Conservation (phyloP, 2,113 vertebrate genomes). For the Paradoxurus hermaphroditus region DNA sequence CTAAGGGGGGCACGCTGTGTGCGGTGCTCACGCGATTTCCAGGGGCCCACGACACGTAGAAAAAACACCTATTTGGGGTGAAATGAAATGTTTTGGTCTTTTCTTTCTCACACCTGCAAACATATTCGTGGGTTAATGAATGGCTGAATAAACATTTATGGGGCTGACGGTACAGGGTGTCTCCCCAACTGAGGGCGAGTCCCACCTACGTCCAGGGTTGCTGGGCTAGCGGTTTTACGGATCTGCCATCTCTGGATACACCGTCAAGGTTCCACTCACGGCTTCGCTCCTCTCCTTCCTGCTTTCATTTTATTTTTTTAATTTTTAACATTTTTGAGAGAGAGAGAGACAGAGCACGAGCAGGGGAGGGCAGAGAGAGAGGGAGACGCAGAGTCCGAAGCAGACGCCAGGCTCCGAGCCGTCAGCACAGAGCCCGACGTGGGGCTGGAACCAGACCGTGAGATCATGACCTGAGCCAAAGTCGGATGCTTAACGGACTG, state of each 20-base stretch:
- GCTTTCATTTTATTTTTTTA: too few species aligned
- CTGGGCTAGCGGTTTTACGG: fast-evolving
- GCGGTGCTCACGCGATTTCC: fast-evolving
- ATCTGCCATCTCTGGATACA: fast-evolving
- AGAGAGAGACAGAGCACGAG: too few species aligned
- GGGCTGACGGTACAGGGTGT: neutral
- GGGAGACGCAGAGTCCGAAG: too few species aligned
- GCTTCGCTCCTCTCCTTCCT: fast-evolving
- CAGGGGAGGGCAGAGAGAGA: too few species aligned
- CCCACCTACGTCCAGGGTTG: fast-evolving
- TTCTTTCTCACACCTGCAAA: neutral
- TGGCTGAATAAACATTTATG: too few species aligned
- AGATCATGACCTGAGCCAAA: too few species aligned
- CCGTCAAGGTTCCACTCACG: fast-evolving
- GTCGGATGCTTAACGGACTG: too few species aligned
- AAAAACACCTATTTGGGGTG: neutral
- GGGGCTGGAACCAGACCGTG: too few species aligned
- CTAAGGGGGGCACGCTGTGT: too few species aligned
- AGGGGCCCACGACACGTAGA: neutral
- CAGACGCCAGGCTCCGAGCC: too few species aligned
- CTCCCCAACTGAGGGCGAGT: fast-evolving
- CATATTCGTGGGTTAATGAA: fast-evolving
- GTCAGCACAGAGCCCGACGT: too few species aligned
- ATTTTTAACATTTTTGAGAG: too few species aligned
- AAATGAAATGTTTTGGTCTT: neutral